Conservation (phyloP, 2,113 vertebrate species). For the Chaenocephalus aceratus region DNA sequence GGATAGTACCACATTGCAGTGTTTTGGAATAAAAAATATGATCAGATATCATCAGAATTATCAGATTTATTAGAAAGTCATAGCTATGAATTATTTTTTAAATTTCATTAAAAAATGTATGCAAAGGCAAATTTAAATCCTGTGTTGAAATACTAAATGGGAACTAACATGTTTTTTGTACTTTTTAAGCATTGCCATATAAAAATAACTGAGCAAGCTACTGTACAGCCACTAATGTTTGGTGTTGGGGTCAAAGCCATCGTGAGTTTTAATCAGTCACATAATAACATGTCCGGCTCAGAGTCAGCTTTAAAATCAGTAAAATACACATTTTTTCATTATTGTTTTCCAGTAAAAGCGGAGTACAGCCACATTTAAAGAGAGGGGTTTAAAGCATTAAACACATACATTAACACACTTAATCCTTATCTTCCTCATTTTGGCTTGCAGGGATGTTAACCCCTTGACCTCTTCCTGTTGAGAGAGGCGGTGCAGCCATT, state of each 20-base stretch:
- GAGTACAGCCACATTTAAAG: not conserved
- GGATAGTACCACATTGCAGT: not conserved
- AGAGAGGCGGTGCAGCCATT: slow-evolving; percentile 41
- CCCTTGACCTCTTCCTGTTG: slow-evolving; percentile 42
- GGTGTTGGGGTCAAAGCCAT: not conserved
- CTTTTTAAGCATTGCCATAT: no score
- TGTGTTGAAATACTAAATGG: no score
- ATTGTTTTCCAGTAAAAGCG: not conserved
- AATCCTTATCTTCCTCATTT: slow-evolving; percentile 56
- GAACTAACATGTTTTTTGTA: no score
- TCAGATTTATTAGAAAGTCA: no score
- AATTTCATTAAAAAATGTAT: no score
- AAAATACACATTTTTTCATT: slow-evolving; percentile 4
- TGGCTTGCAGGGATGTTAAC: slow-evolving; percentile 46
- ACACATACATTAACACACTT: slow-evolving; percentile 46
- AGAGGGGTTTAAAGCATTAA: slow-evolving; percentile 1
- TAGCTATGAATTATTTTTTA: no score
- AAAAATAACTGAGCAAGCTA: not conserved
- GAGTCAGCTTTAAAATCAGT: slow-evolving; percentile 13
- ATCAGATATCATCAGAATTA: no score
- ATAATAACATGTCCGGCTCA: slow-evolving; percentile 16
- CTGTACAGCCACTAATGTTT: not conserved
- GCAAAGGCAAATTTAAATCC: no score
- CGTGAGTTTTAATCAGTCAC: slow-evolving; percentile 24
- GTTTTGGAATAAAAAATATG: no score